These are phyloP conservation scores for Cheirogaleus major DNA, from an alignment of 2,797 vertebrate genomes.

Conservation along the genomic window DNA sequence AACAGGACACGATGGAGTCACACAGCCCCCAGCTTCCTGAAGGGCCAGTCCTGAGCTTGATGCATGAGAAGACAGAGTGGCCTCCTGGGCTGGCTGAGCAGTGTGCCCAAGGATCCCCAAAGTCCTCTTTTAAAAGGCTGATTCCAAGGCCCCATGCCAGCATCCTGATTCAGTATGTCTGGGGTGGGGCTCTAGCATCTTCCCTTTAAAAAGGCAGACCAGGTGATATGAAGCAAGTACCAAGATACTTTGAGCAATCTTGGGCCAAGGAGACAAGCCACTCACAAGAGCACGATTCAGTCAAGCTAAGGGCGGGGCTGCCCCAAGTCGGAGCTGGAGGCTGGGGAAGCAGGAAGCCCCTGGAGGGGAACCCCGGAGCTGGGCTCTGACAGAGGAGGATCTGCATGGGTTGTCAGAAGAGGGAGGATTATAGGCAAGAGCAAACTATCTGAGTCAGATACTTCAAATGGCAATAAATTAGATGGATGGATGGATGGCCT, in stretches of 20 bases:
- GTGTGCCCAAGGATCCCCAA: not conserved
- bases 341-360: not conserved
- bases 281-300: not conserved
- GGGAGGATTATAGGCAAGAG: not conserved
- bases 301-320: not conserved
- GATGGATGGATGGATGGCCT: constrained; percentile 16
- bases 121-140: not conserved
- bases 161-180: not conserved
- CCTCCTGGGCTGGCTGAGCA: not conserved
- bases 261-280: not conserved
- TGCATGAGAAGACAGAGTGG: not conserved
- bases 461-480: constrained; percentile 27
- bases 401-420: not conserved
- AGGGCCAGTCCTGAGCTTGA: not conserved
- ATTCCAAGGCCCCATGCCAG: not conserved
- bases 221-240: not conserved
- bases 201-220: not conserved
- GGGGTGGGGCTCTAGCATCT: not conserved
- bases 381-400: not conserved
- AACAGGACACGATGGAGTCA: not conserved
- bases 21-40: not conserved
- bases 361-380: not conserved
- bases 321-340: not conserved
- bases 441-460: constrained; percentile 39
- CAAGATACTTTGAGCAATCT: not conserved